A percentile compares a stretch with the other conserved stretches of the same genome.
phyloP scores from a whole-genome alignment of 1,140 invertebrate genomes.

The Anadara kagoshimensis region DNA sequence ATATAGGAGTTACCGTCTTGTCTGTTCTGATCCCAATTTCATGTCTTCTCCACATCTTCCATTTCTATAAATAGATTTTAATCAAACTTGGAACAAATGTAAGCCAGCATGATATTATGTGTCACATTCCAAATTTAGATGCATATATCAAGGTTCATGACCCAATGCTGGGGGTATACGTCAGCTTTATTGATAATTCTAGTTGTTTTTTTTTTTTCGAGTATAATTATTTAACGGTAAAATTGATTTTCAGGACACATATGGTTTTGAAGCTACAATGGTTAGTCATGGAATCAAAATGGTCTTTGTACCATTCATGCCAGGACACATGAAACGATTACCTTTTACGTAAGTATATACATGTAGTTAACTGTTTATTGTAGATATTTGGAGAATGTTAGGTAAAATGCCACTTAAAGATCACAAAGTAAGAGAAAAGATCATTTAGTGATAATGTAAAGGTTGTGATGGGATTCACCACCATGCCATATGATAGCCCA shows the following conservation, averaged over 20 bases:
- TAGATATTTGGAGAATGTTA: not conserved
- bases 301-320: constrained; percentile 72
- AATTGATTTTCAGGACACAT: constrained; percentile 58
- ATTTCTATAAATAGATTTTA: too few species aligned
- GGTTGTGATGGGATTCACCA: not conserved
- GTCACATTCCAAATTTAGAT: too few species aligned
- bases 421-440: not conserved
- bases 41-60: too few species aligned
- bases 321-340: constrained; percentile 68
- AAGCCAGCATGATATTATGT: too few species aligned
- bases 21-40: too few species aligned
- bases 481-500: not conserved
- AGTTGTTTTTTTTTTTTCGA: too few species aligned
- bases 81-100: too few species aligned
- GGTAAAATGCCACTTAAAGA: not conserved
- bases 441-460: not conserved
- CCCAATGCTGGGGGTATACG: too few species aligned
- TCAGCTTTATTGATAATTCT: too few species aligned
- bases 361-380: not conserved
- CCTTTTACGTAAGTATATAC: constrained; percentile 62
- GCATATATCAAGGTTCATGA: too few species aligned
- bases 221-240: too few species aligned
- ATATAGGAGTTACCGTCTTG: too few species aligned
- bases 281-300: constrained; percentile 71
- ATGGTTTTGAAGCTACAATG: constrained; percentile 61